Evolutionary conservation across 2,797 vertebrate species (phyloP), one percentile per base, ranked within the genome.

Genomic region (Serranus cabrilla): DNA sequence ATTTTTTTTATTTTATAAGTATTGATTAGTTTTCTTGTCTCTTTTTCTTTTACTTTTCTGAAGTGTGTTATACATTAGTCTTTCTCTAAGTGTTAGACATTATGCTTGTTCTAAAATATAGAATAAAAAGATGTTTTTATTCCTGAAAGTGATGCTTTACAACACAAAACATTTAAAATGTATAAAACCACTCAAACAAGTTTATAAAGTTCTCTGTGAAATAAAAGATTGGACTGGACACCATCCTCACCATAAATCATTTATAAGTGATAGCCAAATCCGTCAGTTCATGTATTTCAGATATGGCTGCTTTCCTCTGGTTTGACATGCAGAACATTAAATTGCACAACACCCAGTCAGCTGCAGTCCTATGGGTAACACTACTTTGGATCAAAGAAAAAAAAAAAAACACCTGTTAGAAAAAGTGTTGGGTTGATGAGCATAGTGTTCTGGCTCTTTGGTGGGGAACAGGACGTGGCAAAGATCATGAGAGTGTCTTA

Each of bases 341-440:
- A 2, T 81, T 90, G 71, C 70, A 63, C 83, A 84, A 85, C 54
- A 51, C 31, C 46, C 25, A 67, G 54, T 82, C 84, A 81, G 76
- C 71, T 85, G 78, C 65, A 40, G 63, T 79, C 71, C 27, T 77
- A 64, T 23, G 71, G 51, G 78, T 59, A 43, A 64, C 80, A 82
- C 82, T 62, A 67, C 77, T 74, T 43, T 4, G 47, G 55, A 68
- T 58, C 21, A 47, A 70, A 58, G 18, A 55, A 64, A 34, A 20
- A 40, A 27, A 27, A 27, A 64, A 57, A 59, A 69, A 47, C 49
- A 73, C 70, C 49, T 74, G 65, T 65, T 61, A 5, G 14, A 69
- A 18, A 42, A 10, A 72, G 46, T 40, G 47, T n/a, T 60, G 50
- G 27, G 61, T 25, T 51, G 57, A 77, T 66, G 66, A 37, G 25